These are phyloP conservation scores for Microvelia longipes DNA, from an alignment of 1,140 invertebrate species.

Conservation along the genomic window DNA sequence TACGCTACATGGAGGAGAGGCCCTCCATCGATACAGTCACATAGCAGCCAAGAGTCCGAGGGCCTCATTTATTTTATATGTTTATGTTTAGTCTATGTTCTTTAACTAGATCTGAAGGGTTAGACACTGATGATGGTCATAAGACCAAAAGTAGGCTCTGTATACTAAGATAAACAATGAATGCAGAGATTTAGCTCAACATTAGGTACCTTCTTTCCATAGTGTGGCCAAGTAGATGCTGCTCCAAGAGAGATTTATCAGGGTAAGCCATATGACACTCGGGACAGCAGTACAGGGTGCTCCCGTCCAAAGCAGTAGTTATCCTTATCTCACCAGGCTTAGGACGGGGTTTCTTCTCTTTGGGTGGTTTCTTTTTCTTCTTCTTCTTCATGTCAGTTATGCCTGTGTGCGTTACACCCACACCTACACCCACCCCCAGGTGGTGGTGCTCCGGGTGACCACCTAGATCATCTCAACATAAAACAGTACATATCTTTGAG, in stretches of 20 bases:
- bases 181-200: no score
- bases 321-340: conserved; percentile 68
- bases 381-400: conserved; percentile 50
- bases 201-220: conserved; percentile 23
- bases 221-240: conserved; percentile 50
- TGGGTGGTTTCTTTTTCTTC: conserved; percentile 63
- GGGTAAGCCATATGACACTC: conserved; percentile 76
- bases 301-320: conserved; percentile 65
- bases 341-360: conserved; percentile 61
- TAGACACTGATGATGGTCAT: no score
- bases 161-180: no score
- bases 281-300: conserved; percentile 66
- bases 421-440: no score
- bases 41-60: no score
- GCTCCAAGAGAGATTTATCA: conserved; percentile 61
- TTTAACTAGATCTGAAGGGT: no score
- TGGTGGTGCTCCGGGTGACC: neutral
- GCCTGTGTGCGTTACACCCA: conserved; percentile 21
- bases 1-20: no score
- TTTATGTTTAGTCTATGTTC: no score
- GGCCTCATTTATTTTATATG: no score
- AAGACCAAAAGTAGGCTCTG: no score
- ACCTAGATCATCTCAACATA: neutral
- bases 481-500: no score
- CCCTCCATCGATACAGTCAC: no score